Evolutionary conservation across 2,888 invertebrate genomes (phyloP).

Genomic region (Luffia ferchaultella): DNA sequence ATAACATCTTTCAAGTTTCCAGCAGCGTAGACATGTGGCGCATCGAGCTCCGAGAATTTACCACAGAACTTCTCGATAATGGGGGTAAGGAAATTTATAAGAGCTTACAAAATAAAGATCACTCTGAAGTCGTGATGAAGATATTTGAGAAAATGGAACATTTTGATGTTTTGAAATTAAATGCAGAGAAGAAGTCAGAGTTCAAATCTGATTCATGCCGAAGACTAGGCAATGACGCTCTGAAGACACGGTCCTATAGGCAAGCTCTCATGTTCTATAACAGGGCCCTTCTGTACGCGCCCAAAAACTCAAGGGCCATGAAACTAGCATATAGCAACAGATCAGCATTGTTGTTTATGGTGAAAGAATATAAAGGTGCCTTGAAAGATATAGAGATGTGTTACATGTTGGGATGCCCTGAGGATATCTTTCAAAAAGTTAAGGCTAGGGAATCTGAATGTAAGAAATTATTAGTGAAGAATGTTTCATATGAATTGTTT

Average conservation of each 20-base stretch:
- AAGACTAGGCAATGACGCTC: constrained; percentile 18
- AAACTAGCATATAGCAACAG: constrained; percentile 22
- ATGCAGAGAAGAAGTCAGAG: constrained; percentile 14
- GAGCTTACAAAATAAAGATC: background rate
- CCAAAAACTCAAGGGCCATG: constrained; percentile 18
- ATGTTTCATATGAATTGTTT: constrained; percentile 1
- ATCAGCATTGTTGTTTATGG: constrained; percentile 19
- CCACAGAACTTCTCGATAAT: background rate
- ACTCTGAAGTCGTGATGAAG: background rate
- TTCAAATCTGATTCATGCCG: constrained; percentile 16
- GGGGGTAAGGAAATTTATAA: background rate
- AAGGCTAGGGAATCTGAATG: constrained; percentile 12
- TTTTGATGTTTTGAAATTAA: too few species aligned
- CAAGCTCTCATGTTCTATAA: constrained; percentile 19
- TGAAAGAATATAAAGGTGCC: constrained; percentile 15
- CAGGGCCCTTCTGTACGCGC: constrained; percentile 21
- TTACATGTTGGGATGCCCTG: constrained; percentile 19
- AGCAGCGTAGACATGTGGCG: background rate
- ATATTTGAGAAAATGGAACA: background rate
- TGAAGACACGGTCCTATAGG: constrained; percentile 8
- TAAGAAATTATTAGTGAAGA: background rate
- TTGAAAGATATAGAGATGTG: constrained; percentile 21
- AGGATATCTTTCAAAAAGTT: constrained; percentile 18
- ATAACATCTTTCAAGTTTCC: background rate
- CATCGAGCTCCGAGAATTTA: background rate